Evolutionary conservation across 1,140 invertebrate species (phyloP).

Genomic region (Lepidurus arcticus): DNA sequence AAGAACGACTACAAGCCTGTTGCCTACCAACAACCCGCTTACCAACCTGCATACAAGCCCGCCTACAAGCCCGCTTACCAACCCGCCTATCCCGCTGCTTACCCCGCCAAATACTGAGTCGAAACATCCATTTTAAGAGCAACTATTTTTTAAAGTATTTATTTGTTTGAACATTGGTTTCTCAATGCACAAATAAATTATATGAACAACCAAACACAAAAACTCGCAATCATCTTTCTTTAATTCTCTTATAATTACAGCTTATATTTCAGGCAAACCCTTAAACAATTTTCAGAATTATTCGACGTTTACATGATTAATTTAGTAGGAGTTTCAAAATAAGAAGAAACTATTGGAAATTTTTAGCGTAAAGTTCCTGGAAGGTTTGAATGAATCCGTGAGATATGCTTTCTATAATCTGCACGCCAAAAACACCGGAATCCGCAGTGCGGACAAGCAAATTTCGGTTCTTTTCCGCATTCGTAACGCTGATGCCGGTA

Average conservation of each 20-base stretch:
- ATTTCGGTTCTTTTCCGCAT: constrained; percentile 61
- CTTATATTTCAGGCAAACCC: too few relatives aligned
- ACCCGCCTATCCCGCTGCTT: constrained; percentile 13
- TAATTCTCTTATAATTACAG: background rate
- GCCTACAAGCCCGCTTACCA: constrained; percentile 32
- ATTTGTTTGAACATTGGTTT: constrained; percentile 10
- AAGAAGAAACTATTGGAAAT: background rate
- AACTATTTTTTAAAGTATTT: background rate
- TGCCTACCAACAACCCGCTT: constrained; percentile 23
- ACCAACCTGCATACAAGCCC: constrained; percentile 27
- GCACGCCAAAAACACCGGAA: constrained; percentile 35
- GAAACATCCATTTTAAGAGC: background rate
- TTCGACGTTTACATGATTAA: background rate
- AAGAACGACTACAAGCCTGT: constrained; percentile 44
- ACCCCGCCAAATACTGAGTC: constrained; percentile 22
- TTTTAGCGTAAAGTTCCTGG: background rate
- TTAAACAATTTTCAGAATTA: too few relatives aligned
- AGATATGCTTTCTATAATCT: background rate
- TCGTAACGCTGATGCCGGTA: constrained; percentile 54
- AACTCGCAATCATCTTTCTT: background rate
- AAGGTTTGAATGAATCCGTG: background rate
- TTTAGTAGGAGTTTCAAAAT: background rate
- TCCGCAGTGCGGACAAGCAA: constrained; percentile 56
- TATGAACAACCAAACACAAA: background rate
- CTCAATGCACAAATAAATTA: background rate